Conservation (phyloP, 1,140 invertebrate genomes). For the Sinonovacula constricta region DNA sequence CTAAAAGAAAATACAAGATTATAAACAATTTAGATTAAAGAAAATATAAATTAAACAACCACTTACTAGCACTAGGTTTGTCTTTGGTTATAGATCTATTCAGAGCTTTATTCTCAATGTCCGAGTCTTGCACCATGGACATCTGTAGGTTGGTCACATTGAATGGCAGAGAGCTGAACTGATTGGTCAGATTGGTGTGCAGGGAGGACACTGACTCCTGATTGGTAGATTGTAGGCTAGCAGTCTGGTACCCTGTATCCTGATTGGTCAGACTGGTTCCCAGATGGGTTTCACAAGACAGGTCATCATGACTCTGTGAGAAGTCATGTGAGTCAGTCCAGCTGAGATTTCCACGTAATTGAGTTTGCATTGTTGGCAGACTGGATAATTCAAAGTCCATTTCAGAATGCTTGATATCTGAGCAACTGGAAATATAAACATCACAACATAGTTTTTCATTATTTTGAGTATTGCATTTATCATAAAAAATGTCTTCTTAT, state of each 20-base stretch:
- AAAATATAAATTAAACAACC: neutral
- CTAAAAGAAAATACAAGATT: neutral
- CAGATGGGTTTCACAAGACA: conserved; percentile 45
- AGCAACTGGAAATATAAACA: conserved; percentile 25
- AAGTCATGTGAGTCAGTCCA: too few species aligned
- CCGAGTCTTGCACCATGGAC: too few species aligned
- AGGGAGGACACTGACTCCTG: conserved; percentile 58
- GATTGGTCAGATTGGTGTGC: conserved; percentile 61
- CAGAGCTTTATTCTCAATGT: too few species aligned
- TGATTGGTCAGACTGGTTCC: conserved; percentile 54
- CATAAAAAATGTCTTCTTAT: too few species aligned
- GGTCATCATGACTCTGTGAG: conserved; percentile 56
- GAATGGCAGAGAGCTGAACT: conserved; percentile 56
- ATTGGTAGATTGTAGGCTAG: conserved; percentile 64
- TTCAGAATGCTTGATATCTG: conserved; percentile 54
- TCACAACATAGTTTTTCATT: neutral
- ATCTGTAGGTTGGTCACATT: conserved; percentile 51
- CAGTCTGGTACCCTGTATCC: conserved; percentile 65
- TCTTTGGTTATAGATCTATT: too few species aligned
- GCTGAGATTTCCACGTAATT: too few species aligned
- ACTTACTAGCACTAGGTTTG: conserved; percentile 27
- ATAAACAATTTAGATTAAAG: neutral
- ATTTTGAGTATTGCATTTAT: too few species aligned
- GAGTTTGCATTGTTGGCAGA: too few species aligned
- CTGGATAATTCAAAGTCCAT: conserved; percentile 65